Evolutionary conservation across 2,888 invertebrate genomes (phyloP).

Genomic region (Neocrepidodera transversa): DNA sequence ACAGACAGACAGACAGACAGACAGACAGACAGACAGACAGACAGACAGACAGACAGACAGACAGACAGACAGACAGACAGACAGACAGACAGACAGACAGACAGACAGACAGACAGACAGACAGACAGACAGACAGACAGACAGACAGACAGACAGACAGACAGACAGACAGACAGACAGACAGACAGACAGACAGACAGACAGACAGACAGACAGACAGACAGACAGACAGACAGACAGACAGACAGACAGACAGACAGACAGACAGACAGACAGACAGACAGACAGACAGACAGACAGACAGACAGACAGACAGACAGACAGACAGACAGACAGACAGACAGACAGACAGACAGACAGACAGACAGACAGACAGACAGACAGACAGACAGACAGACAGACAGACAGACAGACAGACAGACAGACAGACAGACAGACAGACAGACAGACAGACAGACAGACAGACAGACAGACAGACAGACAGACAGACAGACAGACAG

Average conservation of each 20-base stretch:
- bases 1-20: background rate
- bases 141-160: background rate
- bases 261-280: background rate
- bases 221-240: background rate
- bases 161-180: background rate
- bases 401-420: conserved; percentile 22
- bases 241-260: background rate
- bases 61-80: background rate
- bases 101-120: background rate
- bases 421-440: conserved; percentile 23
- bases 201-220: background rate
- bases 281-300: conserved; percentile 7
- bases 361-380: conserved; percentile 24
- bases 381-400: conserved; percentile 19
- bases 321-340: conserved; percentile 22
- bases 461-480: conserved; percentile 24
- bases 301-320: conserved; percentile 21
- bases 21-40: background rate
- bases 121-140: background rate
- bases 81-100: background rate
- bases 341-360: conserved; percentile 21
- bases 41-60: background rate
- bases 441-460: conserved; percentile 22
- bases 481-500: conserved; percentile 23
- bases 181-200: background rate